Evolutionary conservation across 2,888 invertebrate genomes (phyloP), one percentile per base, ranked within the genome.

Genomic region (Phyllotreta striolata): DNA sequence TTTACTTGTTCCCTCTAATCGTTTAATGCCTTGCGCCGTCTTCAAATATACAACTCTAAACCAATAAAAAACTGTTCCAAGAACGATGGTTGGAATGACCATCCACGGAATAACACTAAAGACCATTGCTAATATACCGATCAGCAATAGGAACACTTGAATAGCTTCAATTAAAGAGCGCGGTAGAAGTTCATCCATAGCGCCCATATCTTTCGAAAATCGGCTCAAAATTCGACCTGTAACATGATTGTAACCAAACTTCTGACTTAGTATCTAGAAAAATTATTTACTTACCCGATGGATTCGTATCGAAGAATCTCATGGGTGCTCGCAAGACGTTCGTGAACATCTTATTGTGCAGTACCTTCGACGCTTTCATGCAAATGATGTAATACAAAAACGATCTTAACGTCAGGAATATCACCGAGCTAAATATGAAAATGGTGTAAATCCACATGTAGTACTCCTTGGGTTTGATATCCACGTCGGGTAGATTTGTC

Each of bases 191-290:
- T 92, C 92, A 75, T 92, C 92, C 52, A 93, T 87, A 1, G 89
- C 84, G 0, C 92, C 92, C 81, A 92, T 88, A 76, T 94, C 94
- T 78, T 93, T 93, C 0, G 93, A 91, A 80, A 94, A 94, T 58
- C 93, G 83, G 80, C 93, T 93, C 57, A 94, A 84, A 71, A 94
- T 90, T 12, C 92, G 86, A 38, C 93, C 92, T 70, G 41, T 38
- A 63, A 64, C 8, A 56, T 34, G 13, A 41, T 24, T 4, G 24
- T 4, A 24, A n/a, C n/a, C n/a, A 24, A 24, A 24, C 24, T 24
- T 24, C 24, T 1, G 4, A 24, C 24, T 24, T 24, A 24, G 4
- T 24, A 24, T 24, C 2, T 24, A 24, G 24, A 24, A 24, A 4
- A 24, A 43, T 10, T 44, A 10, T 40, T 38, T 52, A 70, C 83